Evolutionary conservation across 2,797 vertebrate genomes (phyloP), one percentile per base, ranked within the genome.

Genomic region (Sebastes cheni): DNA sequence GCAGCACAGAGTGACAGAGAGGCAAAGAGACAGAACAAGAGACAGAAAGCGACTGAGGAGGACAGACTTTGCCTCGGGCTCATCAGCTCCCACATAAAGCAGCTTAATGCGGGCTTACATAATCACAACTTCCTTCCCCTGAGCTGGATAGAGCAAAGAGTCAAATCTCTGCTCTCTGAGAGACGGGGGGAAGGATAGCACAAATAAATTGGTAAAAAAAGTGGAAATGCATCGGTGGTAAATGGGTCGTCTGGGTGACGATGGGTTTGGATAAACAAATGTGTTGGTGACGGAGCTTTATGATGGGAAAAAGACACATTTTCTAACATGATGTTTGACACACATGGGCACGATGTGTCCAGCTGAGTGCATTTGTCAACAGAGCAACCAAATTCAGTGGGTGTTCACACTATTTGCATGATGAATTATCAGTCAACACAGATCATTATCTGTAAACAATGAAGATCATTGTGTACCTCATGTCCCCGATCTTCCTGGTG

Each of bases 401-500:
- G 8, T 39, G 1, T 42, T 2, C 11, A 9, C 34, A 39, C 0
- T 10, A 20, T 61, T 77, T 75, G 52, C 20, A 52, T 69, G 23
- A 58, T 23, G 8, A 4, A 27, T 25, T 27, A 27, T 30, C 18
- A 32, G 14, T 50, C 9, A 34, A 23, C 30, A 34, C 34, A 36
- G 6, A 27, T 2, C 9, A 23, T 36, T 7, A 0, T 14, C 16
- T 14, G 8, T 7, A 25, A 42, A 25, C 27, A 20, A 22, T 20
- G 9, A 6, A 54, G n/a, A 9, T 50, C 2, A 1, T 8, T 29
- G 32, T 39, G 61, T 97, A 99, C 99, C 98, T 99, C 97, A 99
- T 98, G 89, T 99, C 99, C 77, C 97, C 99, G 0, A 99, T 95
- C 91, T 96, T 99, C 95, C 96, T 97, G 94, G 95, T 97, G 95